phyloP scores from a whole-genome alignment of 2,113 vertebrate genomes.

The Pleuronectes platessa region DNA sequence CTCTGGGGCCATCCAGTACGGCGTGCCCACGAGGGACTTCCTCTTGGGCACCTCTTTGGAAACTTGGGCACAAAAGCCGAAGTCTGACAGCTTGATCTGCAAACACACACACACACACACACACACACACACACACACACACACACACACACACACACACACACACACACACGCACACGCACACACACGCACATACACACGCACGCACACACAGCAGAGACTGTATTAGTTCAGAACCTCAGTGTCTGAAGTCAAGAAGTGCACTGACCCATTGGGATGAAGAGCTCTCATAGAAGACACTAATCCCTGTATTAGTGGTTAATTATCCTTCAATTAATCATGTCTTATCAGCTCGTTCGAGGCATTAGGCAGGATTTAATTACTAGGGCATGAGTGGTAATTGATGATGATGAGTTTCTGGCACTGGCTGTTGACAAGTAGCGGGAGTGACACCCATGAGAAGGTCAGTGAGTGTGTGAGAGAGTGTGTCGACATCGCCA shows the following conservation, averaged over 20 bases:
- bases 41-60: constrained; percentile 98
- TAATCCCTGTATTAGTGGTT: constrained; percentile 68
- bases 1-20: constrained; percentile 98
- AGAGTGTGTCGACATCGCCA: constrained; percentile 10
- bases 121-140: background rate
- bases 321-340: constrained; percentile 73
- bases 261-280: constrained; percentile 59
- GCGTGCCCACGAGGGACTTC: constrained; percentile 96
- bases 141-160: too few relatives aligned
- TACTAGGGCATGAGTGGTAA: constrained; percentile 67
- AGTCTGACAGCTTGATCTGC: constrained; percentile 98
- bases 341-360: constrained; percentile 74
- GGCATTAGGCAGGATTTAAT: constrained; percentile 77
- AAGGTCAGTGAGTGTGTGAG: constrained; percentile 56
- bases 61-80: constrained; percentile 98
- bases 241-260: constrained; percentile 24
- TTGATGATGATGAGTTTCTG: constrained; percentile 74
- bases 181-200: too few relatives aligned
- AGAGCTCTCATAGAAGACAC: constrained; percentile 53
- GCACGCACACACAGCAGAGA: background rate
- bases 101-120: constrained; percentile 7
- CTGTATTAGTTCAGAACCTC: constrained; percentile 25
- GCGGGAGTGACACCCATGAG: constrained; percentile 22
- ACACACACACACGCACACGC: too few relatives aligned
- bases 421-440: constrained; percentile 60